These are phyloP conservation scores for Mormyrus iriodes DNA, from an alignment of 2,113 vertebrate genomes.

Conservation along the genomic window DNA sequence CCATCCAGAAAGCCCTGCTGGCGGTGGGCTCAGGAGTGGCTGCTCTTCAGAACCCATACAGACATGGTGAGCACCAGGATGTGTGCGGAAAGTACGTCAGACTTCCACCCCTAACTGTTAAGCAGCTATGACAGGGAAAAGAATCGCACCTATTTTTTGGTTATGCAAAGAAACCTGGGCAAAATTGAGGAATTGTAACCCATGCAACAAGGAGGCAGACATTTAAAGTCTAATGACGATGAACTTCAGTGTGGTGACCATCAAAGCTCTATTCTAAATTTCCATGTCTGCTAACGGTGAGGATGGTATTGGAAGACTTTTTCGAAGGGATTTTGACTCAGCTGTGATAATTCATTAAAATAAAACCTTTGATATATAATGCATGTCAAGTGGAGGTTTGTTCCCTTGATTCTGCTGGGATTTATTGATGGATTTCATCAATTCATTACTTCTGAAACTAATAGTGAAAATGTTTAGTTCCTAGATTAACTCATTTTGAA, in stretches of 20 bases:
- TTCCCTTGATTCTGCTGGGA: neutral
- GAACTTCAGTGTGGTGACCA: neutral
- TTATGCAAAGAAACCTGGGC: neutral
- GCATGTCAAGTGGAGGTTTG: neutral
- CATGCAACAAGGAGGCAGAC: neutral
- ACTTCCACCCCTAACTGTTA: neutral
- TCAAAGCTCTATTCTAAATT: neutral
- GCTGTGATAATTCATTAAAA: neutral
- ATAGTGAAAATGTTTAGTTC: neutral
- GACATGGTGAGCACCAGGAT: slow-evolving; percentile 75
- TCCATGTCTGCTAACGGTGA: neutral
- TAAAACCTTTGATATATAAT: neutral
- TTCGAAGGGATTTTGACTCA: neutral
- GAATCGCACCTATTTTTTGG: neutral
- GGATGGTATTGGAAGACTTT: neutral
- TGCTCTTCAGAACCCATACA: slow-evolving; percentile 79
- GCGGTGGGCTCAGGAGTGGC: slow-evolving; percentile 76
- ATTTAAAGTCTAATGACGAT: neutral
- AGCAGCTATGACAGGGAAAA: neutral
- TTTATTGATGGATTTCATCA: neutral
- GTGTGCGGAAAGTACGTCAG: neutral
- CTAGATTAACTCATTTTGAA: neutral
- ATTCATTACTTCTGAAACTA: neutral
- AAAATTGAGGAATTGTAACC: neutral
- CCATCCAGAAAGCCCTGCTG: slow-evolving; percentile 77